Evolutionary conservation across 2,797 vertebrate genomes (phyloP).

Genomic region (Brotula barbata): DNA sequence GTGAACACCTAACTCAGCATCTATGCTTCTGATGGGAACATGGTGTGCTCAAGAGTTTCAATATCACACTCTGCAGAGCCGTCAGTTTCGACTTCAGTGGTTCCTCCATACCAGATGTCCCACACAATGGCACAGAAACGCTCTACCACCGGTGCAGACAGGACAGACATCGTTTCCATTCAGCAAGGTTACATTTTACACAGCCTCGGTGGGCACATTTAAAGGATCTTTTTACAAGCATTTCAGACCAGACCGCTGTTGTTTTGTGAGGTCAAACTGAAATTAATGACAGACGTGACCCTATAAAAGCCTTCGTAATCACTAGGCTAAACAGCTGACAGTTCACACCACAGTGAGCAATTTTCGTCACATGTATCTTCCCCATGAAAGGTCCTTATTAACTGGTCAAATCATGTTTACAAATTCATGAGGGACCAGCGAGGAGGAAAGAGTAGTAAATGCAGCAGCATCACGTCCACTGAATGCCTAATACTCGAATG

Average conservation of each 20-base stretch:
- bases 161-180: slow-evolving; percentile 33
- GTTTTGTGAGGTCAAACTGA: slow-evolving; percentile 77
- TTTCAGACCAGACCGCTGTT: slow-evolving; percentile 67
- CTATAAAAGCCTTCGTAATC: slow-evolving; percentile 70
- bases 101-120: slow-evolving; percentile 64
- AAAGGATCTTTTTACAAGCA: slow-evolving; percentile 67
- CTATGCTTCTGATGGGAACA: slow-evolving; percentile 49
- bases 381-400: slow-evolving; percentile 63
- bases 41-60: slow-evolving; percentile 37
- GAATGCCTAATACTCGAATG: slow-evolving; percentile 56
- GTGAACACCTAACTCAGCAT: slow-evolving; percentile 64
- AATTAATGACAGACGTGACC: slow-evolving; percentile 73
- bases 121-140: slow-evolving; percentile 34
- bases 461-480: slow-evolving; percentile 51
- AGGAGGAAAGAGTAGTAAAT: slow-evolving; percentile 51
- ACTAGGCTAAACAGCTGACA: slow-evolving; percentile 63
- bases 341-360: slow-evolving; percentile 51
- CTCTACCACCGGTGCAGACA: slow-evolving; percentile 33
- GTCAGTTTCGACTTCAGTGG: slow-evolving; percentile 57
- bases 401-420: slow-evolving; percentile 69
- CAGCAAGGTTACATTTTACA: slow-evolving; percentile 76
- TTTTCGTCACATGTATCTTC: slow-evolving; percentile 53
- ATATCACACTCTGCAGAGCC: slow-evolving; percentile 54
- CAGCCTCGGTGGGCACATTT: slow-evolving; percentile 54
- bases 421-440: slow-evolving; percentile 67